Evolutionary conservation across 2,888 invertebrate genomes (phyloP).

Genomic region (Sepioteuthis lessoniana): DNA sequence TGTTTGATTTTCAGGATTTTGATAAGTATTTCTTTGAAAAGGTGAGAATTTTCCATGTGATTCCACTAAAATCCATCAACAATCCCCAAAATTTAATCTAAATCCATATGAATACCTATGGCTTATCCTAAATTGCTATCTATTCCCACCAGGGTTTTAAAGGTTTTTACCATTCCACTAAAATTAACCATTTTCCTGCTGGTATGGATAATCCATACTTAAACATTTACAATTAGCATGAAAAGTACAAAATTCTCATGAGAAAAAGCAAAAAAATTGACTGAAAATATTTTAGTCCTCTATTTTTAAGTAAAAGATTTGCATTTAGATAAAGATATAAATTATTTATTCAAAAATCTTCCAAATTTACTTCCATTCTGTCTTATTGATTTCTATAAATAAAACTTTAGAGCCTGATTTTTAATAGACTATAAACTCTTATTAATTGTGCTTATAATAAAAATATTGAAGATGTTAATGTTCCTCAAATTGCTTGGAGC

Average conservation of each 20-base stretch:
- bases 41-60: conserved; percentile 4
- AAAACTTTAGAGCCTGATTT: too few species aligned
- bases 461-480: not conserved
- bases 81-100: not conserved
- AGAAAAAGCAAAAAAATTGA: not conserved
- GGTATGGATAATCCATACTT: not conserved
- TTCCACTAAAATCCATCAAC: not conserved
- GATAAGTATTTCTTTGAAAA: conserved; percentile 42
- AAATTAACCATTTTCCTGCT: not conserved
- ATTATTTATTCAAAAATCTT: not conserved
- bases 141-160: not conserved
- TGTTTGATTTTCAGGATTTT: conserved; percentile 40
- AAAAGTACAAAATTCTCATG: not conserved
- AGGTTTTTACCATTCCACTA: not conserved
- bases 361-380: not conserved
- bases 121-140: conserved; percentile 2
- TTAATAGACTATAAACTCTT: too few species aligned
- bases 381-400: too few species aligned
- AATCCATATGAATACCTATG: not conserved
- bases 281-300: not conserved
- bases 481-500: not conserved
- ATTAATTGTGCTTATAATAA: too few species aligned
- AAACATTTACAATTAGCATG: not conserved
- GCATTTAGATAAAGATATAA: not conserved
- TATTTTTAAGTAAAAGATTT: not conserved